phyloP scores from a whole-genome alignment of 2,888 invertebrate species.

The Clitarchus hookeri region DNA sequence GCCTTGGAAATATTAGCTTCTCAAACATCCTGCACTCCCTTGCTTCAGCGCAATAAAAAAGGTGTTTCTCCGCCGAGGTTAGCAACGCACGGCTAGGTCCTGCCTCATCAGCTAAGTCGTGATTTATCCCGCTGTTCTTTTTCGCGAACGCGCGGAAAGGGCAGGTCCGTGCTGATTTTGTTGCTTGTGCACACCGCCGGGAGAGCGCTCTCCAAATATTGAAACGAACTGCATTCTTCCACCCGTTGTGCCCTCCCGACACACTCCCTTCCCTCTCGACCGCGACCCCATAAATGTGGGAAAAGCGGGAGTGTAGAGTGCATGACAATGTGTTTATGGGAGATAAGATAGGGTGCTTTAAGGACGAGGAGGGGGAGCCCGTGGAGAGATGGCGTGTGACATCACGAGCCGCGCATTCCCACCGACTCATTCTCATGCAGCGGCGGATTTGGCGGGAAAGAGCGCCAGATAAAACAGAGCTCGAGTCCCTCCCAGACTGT shows the following conservation, averaged over 20 bases:
- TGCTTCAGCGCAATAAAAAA: not conserved
- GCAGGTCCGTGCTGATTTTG: not conserved
- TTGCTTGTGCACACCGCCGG: not conserved
- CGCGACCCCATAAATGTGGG: not conserved
- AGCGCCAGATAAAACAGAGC: not conserved
- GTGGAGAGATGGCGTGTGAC: not conserved
- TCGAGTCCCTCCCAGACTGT: no score
- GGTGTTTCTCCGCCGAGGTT: not conserved
- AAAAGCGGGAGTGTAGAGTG: not conserved
- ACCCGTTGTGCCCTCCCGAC: not conserved
- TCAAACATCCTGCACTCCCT: not conserved
- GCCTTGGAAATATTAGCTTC: not conserved
- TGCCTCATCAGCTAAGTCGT: not conserved
- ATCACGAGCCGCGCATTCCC: not conserved
- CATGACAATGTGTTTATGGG: constrained; percentile 14
- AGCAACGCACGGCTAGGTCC: not conserved
- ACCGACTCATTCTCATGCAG: not conserved
- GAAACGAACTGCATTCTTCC: not conserved
- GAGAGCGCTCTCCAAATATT: not conserved
- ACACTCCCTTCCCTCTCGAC: not conserved
- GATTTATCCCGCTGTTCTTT: no score
- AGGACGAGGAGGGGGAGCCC: not conserved
- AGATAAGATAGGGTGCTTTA: not conserved
- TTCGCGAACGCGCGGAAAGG: not conserved
- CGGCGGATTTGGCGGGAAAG: not conserved